These are phyloP conservation scores for Nanorana parkeri DNA, from an alignment of 2,113 vertebrate genomes.

Conservation along the genomic window DNA sequence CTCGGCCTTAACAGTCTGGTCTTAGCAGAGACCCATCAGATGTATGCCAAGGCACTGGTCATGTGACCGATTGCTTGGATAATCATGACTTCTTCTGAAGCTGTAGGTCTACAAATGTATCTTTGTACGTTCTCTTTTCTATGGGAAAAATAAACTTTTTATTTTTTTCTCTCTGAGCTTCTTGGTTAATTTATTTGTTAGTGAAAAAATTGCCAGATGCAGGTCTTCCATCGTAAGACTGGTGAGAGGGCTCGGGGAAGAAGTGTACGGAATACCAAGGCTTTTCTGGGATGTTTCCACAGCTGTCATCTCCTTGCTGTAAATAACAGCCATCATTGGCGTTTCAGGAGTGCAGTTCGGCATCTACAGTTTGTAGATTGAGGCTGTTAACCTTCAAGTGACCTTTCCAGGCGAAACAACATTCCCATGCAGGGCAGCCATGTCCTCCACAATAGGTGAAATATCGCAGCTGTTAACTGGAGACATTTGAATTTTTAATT, in stretches of 20 bases:
- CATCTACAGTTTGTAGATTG: slow-evolving; percentile 41
- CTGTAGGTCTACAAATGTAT: too few relatives aligned
- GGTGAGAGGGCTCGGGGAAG: not conserved
- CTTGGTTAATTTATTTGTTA: not conserved
- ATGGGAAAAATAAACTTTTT: too few relatives aligned
- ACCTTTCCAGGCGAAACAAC: slow-evolving; percentile 34
- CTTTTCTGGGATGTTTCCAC: slow-evolving; percentile 68
- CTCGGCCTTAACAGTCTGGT: too few relatives aligned
- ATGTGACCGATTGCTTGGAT: too few relatives aligned
- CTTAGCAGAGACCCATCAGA: too few relatives aligned
- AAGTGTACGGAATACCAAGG: slow-evolving; percentile 1
- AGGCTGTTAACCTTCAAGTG: not conserved
- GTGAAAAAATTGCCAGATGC: not conserved
- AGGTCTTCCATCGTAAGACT: not conserved
- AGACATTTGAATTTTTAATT: slow-evolving; percentile 51
- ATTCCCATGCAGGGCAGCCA: accelerated
- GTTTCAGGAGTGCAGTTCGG: slow-evolving; percentile 56
- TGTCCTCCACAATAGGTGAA: slow-evolving; percentile 36
- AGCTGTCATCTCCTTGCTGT: slow-evolving; percentile 69
- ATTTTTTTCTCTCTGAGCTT: not conserved
- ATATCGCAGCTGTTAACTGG: slow-evolving; percentile 56
- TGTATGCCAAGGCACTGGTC: too few relatives aligned
- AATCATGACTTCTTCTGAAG: too few relatives aligned
- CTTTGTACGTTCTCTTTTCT: too few relatives aligned
- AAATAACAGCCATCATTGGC: slow-evolving; percentile 58